phyloP scores from a whole-genome alignment of 2,113 vertebrate genomes.

The Ochotona curzoniae region DNA sequence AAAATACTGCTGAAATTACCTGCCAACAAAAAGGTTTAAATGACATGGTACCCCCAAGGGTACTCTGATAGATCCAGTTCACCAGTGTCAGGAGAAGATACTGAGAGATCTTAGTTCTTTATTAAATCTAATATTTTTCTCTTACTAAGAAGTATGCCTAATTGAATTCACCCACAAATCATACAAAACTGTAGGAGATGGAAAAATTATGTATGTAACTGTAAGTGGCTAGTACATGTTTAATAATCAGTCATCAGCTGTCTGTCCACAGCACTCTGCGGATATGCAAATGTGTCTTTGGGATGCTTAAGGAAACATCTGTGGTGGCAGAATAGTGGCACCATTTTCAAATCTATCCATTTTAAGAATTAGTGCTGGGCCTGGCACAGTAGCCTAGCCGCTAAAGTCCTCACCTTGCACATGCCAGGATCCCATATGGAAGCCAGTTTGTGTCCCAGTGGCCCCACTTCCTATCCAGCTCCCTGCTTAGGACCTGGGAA shows the following conservation, averaged over 20 bases:
- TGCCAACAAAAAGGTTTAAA: background rate
- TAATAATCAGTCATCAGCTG: background rate
- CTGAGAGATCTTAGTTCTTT: constrained; percentile 5
- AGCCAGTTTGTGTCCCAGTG: no score
- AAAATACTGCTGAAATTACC: background rate
- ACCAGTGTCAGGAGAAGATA: background rate
- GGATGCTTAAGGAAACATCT: background rate
- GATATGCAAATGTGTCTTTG: background rate
- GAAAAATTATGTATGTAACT: background rate
- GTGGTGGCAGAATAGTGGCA: background rate
- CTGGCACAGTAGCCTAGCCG: no score
- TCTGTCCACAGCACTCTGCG: background rate
- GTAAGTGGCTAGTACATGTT: background rate
- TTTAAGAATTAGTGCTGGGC: background rate
- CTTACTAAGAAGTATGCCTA: background rate
- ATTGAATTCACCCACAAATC: background rate
- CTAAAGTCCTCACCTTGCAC: no score
- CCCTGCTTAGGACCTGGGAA: no score
- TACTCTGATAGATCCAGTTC: background rate
- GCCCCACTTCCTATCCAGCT: no score
- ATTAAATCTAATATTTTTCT: constrained; percentile 20
- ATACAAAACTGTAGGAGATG: background rate
- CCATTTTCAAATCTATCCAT: background rate
- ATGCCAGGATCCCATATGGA: no score
- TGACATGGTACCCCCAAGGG: background rate